Evolutionary conservation across 2,113 vertebrate species (phyloP).

Genomic region (Tretioscincus oriximinensis): DNA sequence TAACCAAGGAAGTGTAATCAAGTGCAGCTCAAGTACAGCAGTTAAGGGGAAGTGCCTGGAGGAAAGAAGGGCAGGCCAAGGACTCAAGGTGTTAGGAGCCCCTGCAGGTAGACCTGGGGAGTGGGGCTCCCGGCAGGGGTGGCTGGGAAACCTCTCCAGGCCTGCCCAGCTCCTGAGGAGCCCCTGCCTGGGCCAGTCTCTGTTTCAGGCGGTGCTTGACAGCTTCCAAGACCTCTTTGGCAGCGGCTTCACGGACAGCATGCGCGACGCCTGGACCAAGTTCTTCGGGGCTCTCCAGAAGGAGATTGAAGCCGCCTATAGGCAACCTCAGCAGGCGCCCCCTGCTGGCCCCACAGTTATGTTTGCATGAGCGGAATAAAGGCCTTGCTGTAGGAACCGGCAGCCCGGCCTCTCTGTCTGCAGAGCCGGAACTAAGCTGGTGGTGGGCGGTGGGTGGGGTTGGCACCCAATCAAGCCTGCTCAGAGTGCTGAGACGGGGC

Average conservation of each 20-base stretch:
- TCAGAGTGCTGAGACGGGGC: too few species aligned
- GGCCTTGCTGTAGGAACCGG: too few species aligned
- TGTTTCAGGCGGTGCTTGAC: conserved; percentile 33
- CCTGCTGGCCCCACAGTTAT: neutral
- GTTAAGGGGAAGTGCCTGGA: too few species aligned
- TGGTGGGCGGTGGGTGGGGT: too few species aligned
- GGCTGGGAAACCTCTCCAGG: too few species aligned
- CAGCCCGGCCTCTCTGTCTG: too few species aligned
- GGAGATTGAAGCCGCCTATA: neutral
- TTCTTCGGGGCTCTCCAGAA: conserved; percentile 11
- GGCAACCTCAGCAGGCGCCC: fast-evolving
- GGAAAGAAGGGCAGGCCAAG: too few species aligned
- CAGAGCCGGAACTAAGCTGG: neutral
- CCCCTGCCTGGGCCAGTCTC: conserved; percentile 1
- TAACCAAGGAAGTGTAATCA: too few species aligned
- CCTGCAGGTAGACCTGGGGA: neutral
- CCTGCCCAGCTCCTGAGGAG: neutral
- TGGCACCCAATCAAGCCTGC: too few species aligned
- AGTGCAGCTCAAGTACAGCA: too few species aligned
- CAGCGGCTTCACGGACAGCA: conserved; percentile 4
- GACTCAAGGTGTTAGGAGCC: neutral
- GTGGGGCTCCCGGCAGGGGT: too few species aligned
- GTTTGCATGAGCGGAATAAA: neutral
- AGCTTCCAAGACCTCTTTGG: conserved; percentile 30
- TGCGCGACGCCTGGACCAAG: conserved; percentile 34